phyloP scores from a whole-genome alignment of 2,113 vertebrate genomes.

The Speoplatyrhinus poulsoni region DNA sequence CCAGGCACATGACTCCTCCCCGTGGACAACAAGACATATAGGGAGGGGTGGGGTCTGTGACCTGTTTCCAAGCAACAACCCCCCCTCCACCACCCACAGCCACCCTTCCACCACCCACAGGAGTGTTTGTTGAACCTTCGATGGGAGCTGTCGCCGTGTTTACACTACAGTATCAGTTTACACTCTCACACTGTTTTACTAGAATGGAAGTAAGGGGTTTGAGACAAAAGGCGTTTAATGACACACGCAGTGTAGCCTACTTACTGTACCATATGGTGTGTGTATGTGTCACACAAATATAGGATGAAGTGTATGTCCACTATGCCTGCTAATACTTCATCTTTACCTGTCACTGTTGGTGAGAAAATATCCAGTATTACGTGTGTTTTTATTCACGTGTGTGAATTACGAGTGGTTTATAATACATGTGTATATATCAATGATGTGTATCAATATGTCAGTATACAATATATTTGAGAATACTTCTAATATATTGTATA shows the following conservation, averaged over 20 bases:
- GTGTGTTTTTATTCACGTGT: background rate
- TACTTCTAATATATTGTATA: too few relatives aligned
- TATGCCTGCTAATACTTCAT: too few relatives aligned
- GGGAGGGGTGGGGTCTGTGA: conserved; percentile 62
- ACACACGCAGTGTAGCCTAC: too few relatives aligned
- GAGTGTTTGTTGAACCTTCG: background rate
- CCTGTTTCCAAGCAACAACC: conserved; percentile 70
- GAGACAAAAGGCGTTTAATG: background rate
- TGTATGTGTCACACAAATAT: background rate
- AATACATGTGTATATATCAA: background rate
- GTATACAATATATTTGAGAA: background rate
- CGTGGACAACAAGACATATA: conserved; percentile 36
- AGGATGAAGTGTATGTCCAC: background rate
- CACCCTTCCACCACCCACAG: too few relatives aligned
- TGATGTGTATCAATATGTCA: background rate
- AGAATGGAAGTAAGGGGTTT: background rate
- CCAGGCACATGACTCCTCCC: conserved; percentile 58
- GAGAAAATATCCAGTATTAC: too few relatives aligned
- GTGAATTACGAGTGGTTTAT: background rate
- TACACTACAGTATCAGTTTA: conserved; percentile 61
- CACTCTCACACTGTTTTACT: conserved; percentile 25
- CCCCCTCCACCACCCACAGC: conserved; percentile 13
- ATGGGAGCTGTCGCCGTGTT: conserved; percentile 53
- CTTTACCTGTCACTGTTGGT: too few relatives aligned
- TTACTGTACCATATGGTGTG: background rate